Percentiles rank a stretch among this genome's conserved stretches.
Conservation (phyloP, 2,888 invertebrate species). For the Nomada lathburiana region DNA sequence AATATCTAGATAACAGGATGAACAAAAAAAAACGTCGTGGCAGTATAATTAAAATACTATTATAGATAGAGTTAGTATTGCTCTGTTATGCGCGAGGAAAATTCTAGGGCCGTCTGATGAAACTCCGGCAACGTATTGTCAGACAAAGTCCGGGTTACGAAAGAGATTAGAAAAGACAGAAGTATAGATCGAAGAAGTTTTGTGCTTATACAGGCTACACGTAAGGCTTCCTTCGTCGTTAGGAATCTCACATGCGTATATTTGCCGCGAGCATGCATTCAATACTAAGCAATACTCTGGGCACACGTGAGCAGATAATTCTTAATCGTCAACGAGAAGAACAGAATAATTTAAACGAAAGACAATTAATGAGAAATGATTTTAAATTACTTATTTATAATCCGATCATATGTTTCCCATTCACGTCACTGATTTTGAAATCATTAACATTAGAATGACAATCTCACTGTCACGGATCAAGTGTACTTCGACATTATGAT, state of each 20-base stretch:
- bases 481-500: constrained; percentile 93
- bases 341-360: not conserved
- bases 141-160: not conserved
- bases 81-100: not conserved
- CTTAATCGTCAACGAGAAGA: not conserved
- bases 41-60: not conserved
- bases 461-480: constrained; percentile 91
- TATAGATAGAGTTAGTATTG: not conserved
- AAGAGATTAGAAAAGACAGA: not conserved
- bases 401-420: not conserved
- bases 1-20: not conserved
- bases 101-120: not conserved
- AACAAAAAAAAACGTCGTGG: not conserved
- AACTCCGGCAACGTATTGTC: not conserved
- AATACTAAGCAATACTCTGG: constrained; percentile 2
- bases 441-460: constrained; percentile 85
- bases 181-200: constrained; percentile 29
- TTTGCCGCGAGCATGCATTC: not conserved
- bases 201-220: constrained; percentile 3
- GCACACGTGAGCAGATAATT: not conserved
- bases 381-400: not conserved
- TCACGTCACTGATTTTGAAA: not conserved
- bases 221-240: constrained; percentile 68
- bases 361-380: not conserved
- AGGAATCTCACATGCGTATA: not conserved